A percentile compares a stretch with the other conserved stretches of the same genome.
Evolutionary conservation across 1,140 invertebrate species (phyloP).

Genomic region (Dendrolimus punctatus): DNA sequence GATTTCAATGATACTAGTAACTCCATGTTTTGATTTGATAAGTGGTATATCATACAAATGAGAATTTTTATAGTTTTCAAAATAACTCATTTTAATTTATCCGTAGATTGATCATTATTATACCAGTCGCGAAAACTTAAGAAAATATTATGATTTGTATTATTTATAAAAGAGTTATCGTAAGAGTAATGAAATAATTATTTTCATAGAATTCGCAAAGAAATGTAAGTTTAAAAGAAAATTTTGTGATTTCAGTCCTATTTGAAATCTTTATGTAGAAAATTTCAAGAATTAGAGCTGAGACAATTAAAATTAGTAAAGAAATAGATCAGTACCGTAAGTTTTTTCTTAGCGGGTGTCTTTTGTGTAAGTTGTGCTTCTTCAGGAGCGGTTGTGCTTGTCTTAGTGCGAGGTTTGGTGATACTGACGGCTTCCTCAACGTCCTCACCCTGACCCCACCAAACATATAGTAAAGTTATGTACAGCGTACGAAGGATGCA

Average conservation of each 20-base stretch:
- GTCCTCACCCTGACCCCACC: conserved; percentile 49
- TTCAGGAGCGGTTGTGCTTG: conserved; percentile 63
- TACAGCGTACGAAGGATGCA: conserved; percentile 14
- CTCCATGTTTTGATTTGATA: too few species aligned
- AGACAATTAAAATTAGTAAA: conserved; percentile 51
- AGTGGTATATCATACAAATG: too few species aligned
- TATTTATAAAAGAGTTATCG: too few species aligned
- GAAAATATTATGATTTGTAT: not conserved
- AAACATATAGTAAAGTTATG: conserved; percentile 16
- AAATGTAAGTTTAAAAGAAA: too few species aligned
- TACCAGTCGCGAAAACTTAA: too few species aligned
- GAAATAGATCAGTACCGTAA: conserved; percentile 44
- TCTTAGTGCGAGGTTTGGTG: conserved; percentile 59
- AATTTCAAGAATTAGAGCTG: conserved; percentile 17
- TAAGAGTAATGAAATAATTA: too few species aligned
- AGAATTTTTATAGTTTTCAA: too few species aligned
- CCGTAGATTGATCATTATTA: too few species aligned
- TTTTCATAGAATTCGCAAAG: too few species aligned
- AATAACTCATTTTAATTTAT: too few species aligned
- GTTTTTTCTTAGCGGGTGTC: conserved; percentile 62
- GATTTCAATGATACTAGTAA: too few species aligned
- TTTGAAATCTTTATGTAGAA: conserved; percentile 5
- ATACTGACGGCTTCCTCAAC: conserved; percentile 61
- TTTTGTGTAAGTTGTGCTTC: conserved; percentile 65
- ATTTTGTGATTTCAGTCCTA: not conserved